Percentiles rank a stretch among this genome's conserved stretches.
Evolutionary conservation across 1,140 invertebrate species (phyloP).

Genomic region (Pseudobourletiella spinata): DNA sequence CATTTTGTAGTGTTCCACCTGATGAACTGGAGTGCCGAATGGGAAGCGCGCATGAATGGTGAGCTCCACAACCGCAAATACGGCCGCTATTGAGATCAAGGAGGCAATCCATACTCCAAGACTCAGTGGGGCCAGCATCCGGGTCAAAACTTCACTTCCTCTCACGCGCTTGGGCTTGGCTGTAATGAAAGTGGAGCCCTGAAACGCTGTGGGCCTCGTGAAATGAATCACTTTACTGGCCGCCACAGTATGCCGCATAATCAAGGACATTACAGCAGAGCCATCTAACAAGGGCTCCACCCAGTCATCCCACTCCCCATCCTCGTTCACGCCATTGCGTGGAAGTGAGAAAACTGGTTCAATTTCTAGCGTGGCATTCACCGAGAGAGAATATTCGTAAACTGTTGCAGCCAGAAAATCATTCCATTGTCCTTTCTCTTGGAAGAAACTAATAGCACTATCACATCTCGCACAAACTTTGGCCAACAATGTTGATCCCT

Average conservation of each 20-base stretch:
- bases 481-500: too few species aligned
- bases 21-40: too few species aligned
- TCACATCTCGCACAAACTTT: neutral
- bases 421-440: neutral
- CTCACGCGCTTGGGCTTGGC: neutral
- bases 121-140: neutral
- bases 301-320: constrained; percentile 4
- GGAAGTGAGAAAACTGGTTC: neutral
- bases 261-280: neutral
- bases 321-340: neutral
- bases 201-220: neutral
- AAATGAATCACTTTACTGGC: neutral
- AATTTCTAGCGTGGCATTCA: neutral
- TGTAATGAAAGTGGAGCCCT: neutral
- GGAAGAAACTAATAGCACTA: neutral
- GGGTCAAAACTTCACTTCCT: neutral
- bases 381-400: neutral
- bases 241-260: neutral
- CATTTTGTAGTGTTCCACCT: too few species aligned
- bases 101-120: neutral
- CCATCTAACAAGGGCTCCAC: neutral
- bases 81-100: neutral
- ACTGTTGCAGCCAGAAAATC: neutral
- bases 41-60: too few species aligned
- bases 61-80: neutral